Base-by-base conservation (phyloP, 2,113 vertebrate species). In the Mastomys coucha region DNA sequence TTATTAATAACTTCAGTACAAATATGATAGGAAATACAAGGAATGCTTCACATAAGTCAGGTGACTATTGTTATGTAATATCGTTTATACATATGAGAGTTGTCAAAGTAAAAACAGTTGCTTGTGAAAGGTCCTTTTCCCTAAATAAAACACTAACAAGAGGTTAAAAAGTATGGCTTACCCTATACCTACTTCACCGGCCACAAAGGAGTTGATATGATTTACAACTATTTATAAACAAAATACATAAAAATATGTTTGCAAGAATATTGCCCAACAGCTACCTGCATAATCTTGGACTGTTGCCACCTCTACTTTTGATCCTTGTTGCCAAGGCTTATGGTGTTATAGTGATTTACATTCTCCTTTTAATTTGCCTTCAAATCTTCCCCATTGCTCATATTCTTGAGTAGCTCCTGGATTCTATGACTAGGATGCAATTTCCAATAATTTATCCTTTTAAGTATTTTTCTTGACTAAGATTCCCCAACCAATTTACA, bases 371-470 rank as follows among this genome's bases (percentile, higher is more conserved):
- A 3, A 26, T 84, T 89, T 90, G 42, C 45, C 24, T 45, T 56
- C 65, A 89, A 45, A 67, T 26, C 19, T 76, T 90, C 9, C 53
- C 14, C 10, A 45, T 70, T n/a, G 22, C 42, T 77, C 56, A 7
- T 31, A 67, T 82, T 28, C 17, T 73, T 65, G 24, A 73, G 81
- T 84, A 82, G 17, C 12, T 53, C 19, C 16, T 89, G 26, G 24
- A 24, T 82, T 60, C 67, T 26, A 33, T 10, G 45, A 65, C 0
- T 4, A 26, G 19, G 2, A 53, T 63, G 1, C 20, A 78, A 45
- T 94, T 94, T 94, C n/a, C 36, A 93, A 45, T 58, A 91, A 73
- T 49, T 95, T 69, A 51, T 22, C 67, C 10, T 85, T 91, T 56
- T 22, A 45, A 16, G 89, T 22, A 69, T 80, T 88, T 92, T 94